Conservation (phyloP, 2,113 vertebrate species). For the Siniperca chuatsi region DNA sequence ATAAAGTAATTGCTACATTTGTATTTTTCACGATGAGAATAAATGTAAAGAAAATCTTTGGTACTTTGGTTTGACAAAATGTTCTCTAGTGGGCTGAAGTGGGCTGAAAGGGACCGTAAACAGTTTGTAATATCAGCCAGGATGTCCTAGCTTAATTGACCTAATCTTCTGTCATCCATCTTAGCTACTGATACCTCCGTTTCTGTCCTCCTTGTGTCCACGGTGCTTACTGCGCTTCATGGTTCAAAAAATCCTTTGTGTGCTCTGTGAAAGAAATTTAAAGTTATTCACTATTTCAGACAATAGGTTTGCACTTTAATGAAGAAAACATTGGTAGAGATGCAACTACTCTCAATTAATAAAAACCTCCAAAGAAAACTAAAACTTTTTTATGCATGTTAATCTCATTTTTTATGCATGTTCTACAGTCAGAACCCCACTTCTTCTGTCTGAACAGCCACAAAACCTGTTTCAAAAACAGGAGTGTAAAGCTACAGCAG, state of each 20-base stretch:
- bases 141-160: slow-evolving; percentile 28
- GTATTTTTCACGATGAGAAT: background rate
- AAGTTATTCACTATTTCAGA: background rate
- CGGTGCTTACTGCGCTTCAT: slow-evolving; percentile 92
- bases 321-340: background rate
- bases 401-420: background rate
- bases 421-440: background rate
- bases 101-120: background rate
- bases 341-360: background rate
- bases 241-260: slow-evolving; percentile 77
- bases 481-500: background rate
- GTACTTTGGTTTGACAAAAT: background rate
- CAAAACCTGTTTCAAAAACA: background rate
- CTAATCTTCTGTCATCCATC: slow-evolving; percentile 8
- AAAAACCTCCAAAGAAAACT: background rate
- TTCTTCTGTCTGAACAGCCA: background rate
- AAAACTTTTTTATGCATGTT: background rate
- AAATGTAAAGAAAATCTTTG: background rate
- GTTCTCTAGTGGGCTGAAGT: background rate
- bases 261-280: slow-evolving; percentile 71
- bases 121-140: slow-evolving; percentile 20
- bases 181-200: slow-evolving; percentile 74
- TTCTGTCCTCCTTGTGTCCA: slow-evolving; percentile 88
- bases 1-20: background rate
- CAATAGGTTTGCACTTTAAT: background rate